Conservation (phyloP, 2,113 vertebrate genomes). For the Phaethon lepturus region DNA sequence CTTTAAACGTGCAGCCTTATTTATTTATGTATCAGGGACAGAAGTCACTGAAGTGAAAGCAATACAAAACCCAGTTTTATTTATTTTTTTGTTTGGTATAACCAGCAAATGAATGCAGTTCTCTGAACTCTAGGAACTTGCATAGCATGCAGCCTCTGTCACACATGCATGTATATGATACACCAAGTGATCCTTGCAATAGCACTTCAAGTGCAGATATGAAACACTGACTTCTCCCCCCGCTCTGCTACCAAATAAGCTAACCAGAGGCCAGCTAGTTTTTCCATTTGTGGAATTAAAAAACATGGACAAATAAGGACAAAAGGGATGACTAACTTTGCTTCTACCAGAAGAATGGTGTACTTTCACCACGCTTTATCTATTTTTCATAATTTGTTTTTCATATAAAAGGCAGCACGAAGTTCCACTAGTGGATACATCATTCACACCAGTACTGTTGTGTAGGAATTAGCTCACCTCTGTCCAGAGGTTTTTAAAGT, state of each 20-base stretch:
- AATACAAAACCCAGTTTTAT: neutral
- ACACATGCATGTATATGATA: fast-evolving
- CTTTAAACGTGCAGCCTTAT: neutral
- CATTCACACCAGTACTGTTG: neutral
- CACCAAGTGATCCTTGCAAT: neutral
- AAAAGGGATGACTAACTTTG: neutral
- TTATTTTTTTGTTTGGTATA: neutral
- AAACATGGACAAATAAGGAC: neutral
- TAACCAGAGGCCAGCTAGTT: neutral
- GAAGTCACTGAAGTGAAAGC: neutral
- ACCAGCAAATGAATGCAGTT: neutral
- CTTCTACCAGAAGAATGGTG: neutral
- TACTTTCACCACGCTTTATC: neutral
- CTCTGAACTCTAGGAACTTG: neutral
- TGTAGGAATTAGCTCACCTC: neutral
- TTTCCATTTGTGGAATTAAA: neutral
- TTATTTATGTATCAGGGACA: neutral
- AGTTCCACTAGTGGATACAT: neutral
- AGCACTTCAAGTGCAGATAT: neutral
- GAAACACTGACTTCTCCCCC: neutral
- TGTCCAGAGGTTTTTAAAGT: neutral
- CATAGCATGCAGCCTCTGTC: neutral
- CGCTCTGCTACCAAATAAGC: neutral
- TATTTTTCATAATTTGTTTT: neutral
- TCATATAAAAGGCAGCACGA: neutral